Evolutionary conservation across 2,888 invertebrate species (phyloP).

Genomic region (Callinectes sapidus): DNA sequence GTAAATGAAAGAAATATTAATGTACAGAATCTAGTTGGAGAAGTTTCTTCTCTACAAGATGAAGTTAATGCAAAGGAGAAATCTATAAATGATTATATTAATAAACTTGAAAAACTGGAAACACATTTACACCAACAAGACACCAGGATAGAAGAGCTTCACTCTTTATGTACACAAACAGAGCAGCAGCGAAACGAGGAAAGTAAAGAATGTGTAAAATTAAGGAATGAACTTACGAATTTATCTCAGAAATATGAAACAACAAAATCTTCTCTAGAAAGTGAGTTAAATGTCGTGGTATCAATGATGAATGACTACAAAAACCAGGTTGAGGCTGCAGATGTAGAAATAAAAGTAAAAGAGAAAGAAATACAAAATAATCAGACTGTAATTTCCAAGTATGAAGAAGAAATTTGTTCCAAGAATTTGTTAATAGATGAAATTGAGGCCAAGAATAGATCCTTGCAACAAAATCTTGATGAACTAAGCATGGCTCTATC

Average conservation of each 20-base stretch:
- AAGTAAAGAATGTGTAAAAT: constrained; percentile 82
- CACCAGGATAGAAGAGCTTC: constrained; percentile 44
- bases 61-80: constrained; percentile 80
- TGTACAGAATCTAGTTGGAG: constrained; percentile 61
- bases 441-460: constrained; percentile 74
- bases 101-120: constrained; percentile 80
- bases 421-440: constrained; percentile 71
- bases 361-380: constrained; percentile 72
- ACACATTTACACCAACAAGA: constrained; percentile 28
- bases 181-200: constrained; percentile 83
- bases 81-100: constrained; percentile 82
- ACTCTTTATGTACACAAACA: constrained; percentile 81
- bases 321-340: constrained; percentile 77
- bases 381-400: constrained; percentile 74
- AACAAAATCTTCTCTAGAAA: constrained; percentile 51
- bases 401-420: constrained; percentile 76
- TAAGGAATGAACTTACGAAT: constrained; percentile 78
- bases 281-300: constrained; percentile 74
- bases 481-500: background rate
- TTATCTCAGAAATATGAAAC: constrained; percentile 73
- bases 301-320: constrained; percentile 78
- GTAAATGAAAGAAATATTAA: constrained; percentile 62
- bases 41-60: constrained; percentile 78
- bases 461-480: constrained; percentile 38
- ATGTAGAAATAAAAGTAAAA: constrained; percentile 76